Conservation (phyloP, 2,797 vertebrate genomes). For the Apogon hyalosoma region DNA sequence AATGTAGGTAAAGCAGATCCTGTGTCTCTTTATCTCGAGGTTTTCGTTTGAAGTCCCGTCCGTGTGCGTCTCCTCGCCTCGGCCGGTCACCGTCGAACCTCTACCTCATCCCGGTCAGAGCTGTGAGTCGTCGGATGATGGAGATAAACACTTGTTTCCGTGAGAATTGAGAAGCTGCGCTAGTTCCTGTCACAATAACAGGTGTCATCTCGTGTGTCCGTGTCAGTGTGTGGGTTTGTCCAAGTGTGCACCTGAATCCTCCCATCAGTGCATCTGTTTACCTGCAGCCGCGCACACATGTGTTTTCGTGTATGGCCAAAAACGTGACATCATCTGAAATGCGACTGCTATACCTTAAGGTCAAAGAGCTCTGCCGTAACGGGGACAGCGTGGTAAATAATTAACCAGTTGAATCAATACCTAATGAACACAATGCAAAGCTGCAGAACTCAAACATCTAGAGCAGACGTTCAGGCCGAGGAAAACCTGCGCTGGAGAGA, state of each 20-base stretch:
- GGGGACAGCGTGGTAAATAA: conserved; percentile 64
- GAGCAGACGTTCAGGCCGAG: background rate
- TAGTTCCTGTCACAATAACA: conserved; percentile 13
- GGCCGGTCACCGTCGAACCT: background rate
- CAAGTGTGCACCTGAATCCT: background rate
- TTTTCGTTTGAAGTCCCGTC: conserved; percentile 17
- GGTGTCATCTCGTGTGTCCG: no score
- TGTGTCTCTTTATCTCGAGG: background rate
- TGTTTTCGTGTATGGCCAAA: background rate
- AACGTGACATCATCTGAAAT: conserved; percentile 26
- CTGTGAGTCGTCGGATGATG: conserved; percentile 1
- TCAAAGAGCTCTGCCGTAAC: conserved; percentile 33
- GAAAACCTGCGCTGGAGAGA: no score
- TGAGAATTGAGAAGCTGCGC: conserved; percentile 27
- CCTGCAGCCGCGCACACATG: background rate
- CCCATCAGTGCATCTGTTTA: conserved; percentile 6
- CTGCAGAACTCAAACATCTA: conserved; percentile 13
- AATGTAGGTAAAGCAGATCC: conserved; percentile 18
- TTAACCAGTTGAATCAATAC: conserved; percentile 60
- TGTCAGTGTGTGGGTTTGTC: conserved; percentile 44
- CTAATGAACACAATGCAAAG: conserved; percentile 45
- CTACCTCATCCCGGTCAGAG: conserved; percentile 5
- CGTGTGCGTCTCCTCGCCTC: background rate
- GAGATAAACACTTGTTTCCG: conserved; percentile 12
- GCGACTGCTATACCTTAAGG: conserved; percentile 44